phyloP scores from a whole-genome alignment of 2,113 vertebrate species.

The Pithys albifrons region DNA sequence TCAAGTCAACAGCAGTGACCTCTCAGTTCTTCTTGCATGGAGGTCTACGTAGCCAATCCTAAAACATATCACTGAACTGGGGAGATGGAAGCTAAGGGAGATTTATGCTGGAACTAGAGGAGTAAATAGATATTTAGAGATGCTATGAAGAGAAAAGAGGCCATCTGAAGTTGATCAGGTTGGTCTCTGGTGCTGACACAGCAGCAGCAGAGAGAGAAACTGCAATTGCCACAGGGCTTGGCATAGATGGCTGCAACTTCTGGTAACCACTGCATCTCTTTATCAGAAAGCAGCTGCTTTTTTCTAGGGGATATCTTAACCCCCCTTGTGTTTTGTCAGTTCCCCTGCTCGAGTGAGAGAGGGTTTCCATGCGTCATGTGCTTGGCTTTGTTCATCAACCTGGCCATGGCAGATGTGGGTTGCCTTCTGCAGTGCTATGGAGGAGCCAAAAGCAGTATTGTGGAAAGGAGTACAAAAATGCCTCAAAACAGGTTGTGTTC shows the following conservation, averaged over 20 bases:
- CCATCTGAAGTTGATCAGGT: not conserved
- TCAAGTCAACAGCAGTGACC: not conserved
- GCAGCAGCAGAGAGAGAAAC: not conserved
- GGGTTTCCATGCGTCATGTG: fast-evolving
- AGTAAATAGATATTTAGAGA: not conserved
- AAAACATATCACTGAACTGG: not conserved
- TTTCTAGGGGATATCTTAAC: not conserved
- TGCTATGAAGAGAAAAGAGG: not conserved
- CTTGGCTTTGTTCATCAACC: not conserved
- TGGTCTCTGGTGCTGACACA: not conserved
- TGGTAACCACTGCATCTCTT: not conserved
- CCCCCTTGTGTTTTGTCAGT: not conserved
- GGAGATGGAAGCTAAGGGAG: not conserved
- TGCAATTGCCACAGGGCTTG: not conserved
- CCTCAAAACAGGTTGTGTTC: constrained; percentile 13
- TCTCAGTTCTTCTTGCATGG: not conserved
- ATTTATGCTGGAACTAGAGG: not conserved
- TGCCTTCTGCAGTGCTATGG: not conserved
- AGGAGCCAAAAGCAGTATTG: constrained; percentile 20
- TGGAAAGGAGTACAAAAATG: constrained; percentile 57
- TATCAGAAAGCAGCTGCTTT: not conserved
- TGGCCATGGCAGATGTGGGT: not conserved
- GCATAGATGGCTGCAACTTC: not conserved
- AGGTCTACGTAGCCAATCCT: not conserved
- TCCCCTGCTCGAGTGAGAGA: fast-evolving